Evolutionary conservation across 2,797 vertebrate species (phyloP), one percentile per base, ranked within the genome.

Genomic region (Etheostoma nigrum): DNA sequence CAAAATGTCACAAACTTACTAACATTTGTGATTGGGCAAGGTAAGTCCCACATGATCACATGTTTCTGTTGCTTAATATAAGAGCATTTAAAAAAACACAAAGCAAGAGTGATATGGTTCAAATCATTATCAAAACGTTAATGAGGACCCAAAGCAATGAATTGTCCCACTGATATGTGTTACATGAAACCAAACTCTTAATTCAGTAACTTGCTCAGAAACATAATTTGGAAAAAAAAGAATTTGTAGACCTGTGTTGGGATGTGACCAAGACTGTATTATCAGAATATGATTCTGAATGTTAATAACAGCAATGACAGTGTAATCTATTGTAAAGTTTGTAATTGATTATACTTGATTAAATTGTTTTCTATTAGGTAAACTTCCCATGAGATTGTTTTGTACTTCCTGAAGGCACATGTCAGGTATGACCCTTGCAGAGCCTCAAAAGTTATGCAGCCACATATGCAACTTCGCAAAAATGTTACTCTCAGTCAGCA

Each of bases 401-500:
- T 23, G 11, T 30, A 64, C 52, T 54, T 57, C 19, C 18, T 18
- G 33, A 53, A 25, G 27, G 27, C 13, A n/a, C 8, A 57, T 58
- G 3, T 65, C 10, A 5, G 25, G 44, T 58, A 14, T 5, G 16
- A 64, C 25, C 13, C 25, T 15, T 14, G 0, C 12, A 49, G 23
- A 73, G 52, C 27, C 27, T 60, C 60, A 47, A 44, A 19, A 54
- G 8, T 42, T 33, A 15, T 59, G 36, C 18, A 69, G 65, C n/a
- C 23, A 72, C 42, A 25, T 58, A 67, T n/a, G 67, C 18, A 72
- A 61, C 15, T 59, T 16, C 78, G 53, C 5, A 49, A 47, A 53
- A 4, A 59, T 18, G 30, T 58, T 67, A 69, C 74, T 76, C 69
- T 81, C 51, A 68, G 13, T 73, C 18, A 68, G 27, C 53, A 51